Evolutionary conservation across 1,140 invertebrate genomes (phyloP), one percentile per base, ranked within the genome.

Genomic region (Coboldia fuscipes): DNA sequence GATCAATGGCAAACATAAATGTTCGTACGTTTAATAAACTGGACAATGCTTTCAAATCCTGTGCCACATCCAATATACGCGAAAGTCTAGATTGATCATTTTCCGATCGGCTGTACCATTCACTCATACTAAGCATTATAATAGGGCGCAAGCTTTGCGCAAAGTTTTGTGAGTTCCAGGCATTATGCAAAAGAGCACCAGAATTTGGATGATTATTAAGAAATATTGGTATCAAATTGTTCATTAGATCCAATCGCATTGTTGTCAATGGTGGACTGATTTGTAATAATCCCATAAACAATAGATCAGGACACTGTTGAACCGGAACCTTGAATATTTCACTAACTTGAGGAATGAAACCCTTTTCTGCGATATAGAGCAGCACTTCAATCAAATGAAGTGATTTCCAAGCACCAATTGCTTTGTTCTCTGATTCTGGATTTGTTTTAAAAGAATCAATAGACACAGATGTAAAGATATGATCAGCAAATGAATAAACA

Each of bases 111-210:
- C 82, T 65, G 52, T 96, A 97, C 86, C 89, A 97, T 35, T 97
- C 90, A 3, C 85, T 84, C 90, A 97, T 97, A 0, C 88, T 72
- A 44, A 89, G 83, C 76, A 96, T 93, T 21, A 96, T 81, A 28
- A 90, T 75, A 4, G 77, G 72, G 37, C 85, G 75, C 23, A 84
- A 66, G 4, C 33, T 21, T 9, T 35, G 23, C 34, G 70, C 70
- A 6, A 70, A 61, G 42, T 69, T 71, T 46, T 75, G 71, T 0
- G 67, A 63, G 49, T 81, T 85, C 93, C 93, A 97, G 1, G 88
- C 86, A 53, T 89, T 78, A 56, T 94, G 86, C 16, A 97, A 60
- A 34, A 97, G 82, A 12, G 85, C 82, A 38, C 71, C 85, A 32
- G 83, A 83, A 56, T 96, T 96, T 2, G 85, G 83, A 66, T 96